Conservation (phyloP, 2,797 vertebrate genomes). For the Coendou prehensilis region DNA sequence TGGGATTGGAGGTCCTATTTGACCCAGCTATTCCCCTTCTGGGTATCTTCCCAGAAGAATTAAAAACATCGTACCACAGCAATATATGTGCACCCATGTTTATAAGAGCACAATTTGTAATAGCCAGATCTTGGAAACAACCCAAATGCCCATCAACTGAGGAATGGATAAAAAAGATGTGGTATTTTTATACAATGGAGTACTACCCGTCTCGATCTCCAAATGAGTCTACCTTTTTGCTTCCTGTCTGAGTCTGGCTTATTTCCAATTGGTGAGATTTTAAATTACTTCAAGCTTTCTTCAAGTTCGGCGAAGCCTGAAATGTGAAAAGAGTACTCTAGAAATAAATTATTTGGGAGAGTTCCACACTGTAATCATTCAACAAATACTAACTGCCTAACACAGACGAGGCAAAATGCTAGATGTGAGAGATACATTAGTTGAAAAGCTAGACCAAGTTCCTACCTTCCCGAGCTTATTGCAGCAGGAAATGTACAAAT, state of each 20-base stretch:
- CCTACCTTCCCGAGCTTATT: neutral
- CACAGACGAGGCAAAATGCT: neutral
- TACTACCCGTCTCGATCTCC: neutral
- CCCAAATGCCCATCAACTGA: no score
- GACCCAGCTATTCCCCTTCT: no score
- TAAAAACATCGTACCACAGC: no score
- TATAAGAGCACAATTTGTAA: no score
- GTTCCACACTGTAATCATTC: neutral
- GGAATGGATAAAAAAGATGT: no score
- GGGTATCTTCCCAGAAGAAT: no score
- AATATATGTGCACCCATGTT: no score
- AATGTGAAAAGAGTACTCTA: constrained; percentile 33
- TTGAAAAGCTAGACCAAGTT: constrained; percentile 27
- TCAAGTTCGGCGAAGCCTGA: constrained; percentile 12
- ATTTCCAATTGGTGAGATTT: neutral
- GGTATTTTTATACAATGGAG: no score
- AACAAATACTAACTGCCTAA: neutral
- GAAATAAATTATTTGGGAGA: constrained; percentile 48
- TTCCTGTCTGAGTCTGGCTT: neutral
- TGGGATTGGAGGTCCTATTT: no score
- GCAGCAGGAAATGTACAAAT: neutral
- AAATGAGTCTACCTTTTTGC: neutral
- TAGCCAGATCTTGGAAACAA: no score
- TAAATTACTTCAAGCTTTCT: constrained; percentile 57
- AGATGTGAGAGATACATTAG: neutral